Evolutionary conservation across 2,888 invertebrate genomes (phyloP), one percentile per base, ranked within the genome.

Genomic region (Agriopis marginaria): DNA sequence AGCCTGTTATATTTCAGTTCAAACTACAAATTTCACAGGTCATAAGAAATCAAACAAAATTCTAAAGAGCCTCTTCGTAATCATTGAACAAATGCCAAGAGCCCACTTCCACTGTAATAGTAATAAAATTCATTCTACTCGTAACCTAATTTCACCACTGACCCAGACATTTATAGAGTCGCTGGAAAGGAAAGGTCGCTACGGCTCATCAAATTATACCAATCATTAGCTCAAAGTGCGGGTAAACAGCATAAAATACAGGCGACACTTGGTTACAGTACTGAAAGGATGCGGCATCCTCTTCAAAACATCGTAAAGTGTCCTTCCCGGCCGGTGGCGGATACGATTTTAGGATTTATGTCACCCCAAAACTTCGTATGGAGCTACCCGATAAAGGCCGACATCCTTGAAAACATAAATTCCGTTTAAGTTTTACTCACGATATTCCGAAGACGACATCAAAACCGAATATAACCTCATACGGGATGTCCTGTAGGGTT

Each of bases 281-380:
- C 55, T 61, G 53, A 78, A 70, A 74, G 76, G 75, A 78, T 74
- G 65, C 70, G 79, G 79, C 71, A 80, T 79, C 80, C 80, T 79
- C 77, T 77, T 82, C 80, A 78, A 81, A 84, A 77, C 73, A 79
- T 77, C 85, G 80, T 86, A 83, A 86, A 86, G 78, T 77, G 80
- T 82, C 80, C 79, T 78, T 73, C 65, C 78, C 72, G 79, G 77
- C 81, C 77, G 74, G 76, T 68, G 77, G 73, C 80, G 81, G 82
- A 81, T 80, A 79, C 79, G 77, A 83, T 80, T 83, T 83, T 78
- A 83, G 78, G 82, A 87, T 86, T 87, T 87, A 87, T 86, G 82
- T 74, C 70, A 74, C 79, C 82, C 83, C 83, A 70, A 81, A 83
- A 86, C 79, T 82, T 84, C 78, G 82, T 78, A 83, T 84, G 80